A percentile compares a stretch with the other conserved stretches of the same genome.
Conservation (phyloP, 2,888 invertebrate species). For the Rugalucina vietnamica region DNA sequence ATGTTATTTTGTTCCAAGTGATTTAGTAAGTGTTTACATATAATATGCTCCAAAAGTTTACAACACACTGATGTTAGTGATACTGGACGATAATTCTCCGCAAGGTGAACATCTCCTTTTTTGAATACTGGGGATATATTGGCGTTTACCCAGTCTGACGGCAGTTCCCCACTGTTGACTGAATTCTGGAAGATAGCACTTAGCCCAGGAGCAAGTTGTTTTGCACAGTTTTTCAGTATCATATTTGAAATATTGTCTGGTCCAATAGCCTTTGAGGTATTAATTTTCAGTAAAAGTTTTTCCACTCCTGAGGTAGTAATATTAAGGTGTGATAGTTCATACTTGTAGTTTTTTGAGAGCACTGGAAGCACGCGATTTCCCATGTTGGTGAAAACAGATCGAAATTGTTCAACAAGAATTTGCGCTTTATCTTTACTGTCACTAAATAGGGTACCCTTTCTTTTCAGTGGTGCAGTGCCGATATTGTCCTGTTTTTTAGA, state of each 20-base stretch:
- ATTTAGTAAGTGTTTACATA: constrained; percentile 43
- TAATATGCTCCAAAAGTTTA: constrained; percentile 49
- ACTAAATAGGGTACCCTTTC: neutral
- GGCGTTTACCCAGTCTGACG: constrained; percentile 45
- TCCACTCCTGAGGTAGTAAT: neutral
- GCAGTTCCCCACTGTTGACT: constrained; percentile 10
- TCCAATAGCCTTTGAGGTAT: constrained; percentile 8
- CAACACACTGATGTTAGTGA: constrained; percentile 49
- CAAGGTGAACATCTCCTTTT: constrained; percentile 40
- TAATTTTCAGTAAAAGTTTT: neutral
- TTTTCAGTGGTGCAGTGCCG: neutral
- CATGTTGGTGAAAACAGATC: constrained; percentile 7
- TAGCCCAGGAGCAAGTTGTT: constrained; percentile 24
- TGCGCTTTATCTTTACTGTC: neutral
- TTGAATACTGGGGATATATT: constrained; percentile 46
- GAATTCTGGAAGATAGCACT: constrained; percentile 27
- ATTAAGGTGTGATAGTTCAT: neutral
- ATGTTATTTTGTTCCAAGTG: constrained; percentile 45
- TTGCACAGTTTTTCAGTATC: constrained; percentile 16
- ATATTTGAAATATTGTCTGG: constrained; percentile 20
- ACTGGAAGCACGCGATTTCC: neutral
- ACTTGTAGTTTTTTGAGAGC: neutral
- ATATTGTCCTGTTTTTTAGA: neutral
- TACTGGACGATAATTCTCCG: constrained; percentile 49
- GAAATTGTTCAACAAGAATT: neutral